Base-by-base conservation (phyloP, 2,888 invertebrate species). In the Spodoptera picta region DNA sequence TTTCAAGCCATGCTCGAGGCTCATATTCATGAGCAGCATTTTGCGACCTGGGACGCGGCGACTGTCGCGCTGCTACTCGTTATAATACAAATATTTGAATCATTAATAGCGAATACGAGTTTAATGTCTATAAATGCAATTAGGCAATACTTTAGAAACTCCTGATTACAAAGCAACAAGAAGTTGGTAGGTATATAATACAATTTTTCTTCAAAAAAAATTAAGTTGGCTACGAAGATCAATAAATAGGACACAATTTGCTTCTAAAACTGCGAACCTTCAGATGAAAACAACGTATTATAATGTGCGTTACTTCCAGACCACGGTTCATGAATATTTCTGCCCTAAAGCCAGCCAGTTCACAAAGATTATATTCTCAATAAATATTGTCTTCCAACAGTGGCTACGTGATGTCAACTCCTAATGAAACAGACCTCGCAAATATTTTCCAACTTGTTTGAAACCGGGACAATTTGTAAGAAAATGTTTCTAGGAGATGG, bases 251-350 rank as follows among this genome's bases (percentile, higher is more conserved):
- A 10, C 11, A 42, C 9, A 46, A 42, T 36, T 14, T 27, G 31
- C 31, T 1, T 44, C 36, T 44, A 36, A 60, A 60, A 44, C 24
- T 4, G n/a, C 47, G 23, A 12, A 47, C 47, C 9, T 9, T 46
- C 24, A 4, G 10, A 19, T n/a, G 41, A 23, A 48, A 44, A 36
- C 12, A 46, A 51, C 9, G 12, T 36, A 51, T 46, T 50, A 24
- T 46, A 46, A 49, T 43, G 53, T 12, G 11, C 9, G 44, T 42
- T 42, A 47, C 9, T 50, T 36, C 44, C 24, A 19, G 54, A 55
- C 19, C 11, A 44, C 1, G 49, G 36, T 31, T 54, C 41, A 50
- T 60, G 36, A 59, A 50, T 55, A 55, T 54, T 50, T 24, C 53
- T 5, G 4, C 9, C 31, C 9, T 14, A 12, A 11, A 11, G n/a